Evolutionary conservation across 2,797 vertebrate species (phyloP), one percentile per base, ranked within the genome.

Genomic region (Mionectes olivaceus): DNA sequence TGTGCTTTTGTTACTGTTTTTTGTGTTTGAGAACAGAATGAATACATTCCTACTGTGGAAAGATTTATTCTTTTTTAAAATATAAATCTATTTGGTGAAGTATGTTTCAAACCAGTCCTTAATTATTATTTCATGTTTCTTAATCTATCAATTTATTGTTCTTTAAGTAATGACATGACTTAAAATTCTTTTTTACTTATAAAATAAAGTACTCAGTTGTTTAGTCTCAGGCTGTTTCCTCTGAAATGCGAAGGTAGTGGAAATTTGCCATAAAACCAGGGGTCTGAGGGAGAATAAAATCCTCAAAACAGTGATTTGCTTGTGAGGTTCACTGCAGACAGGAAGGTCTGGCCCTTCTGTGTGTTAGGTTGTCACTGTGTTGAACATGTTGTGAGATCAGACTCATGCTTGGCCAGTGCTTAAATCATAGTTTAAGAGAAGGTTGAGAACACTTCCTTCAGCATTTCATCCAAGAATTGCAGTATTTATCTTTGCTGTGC

Each of bases 121-220:
- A 57, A 76, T 97, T 60, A 22, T 89, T 94, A 83, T 89, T 97
- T 96, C 30, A 18, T 39, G 24, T 68, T 82, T 81, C 73, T 97
- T 97, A 94, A 96, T 97, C 83, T 96, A 96, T 96, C 94, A 95
- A 56, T 95, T 96, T 97, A 94, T 89, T 94, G 64, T 47, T 96
- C 70, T 81, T 96, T 97, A 96, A 94, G 91, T 53, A 59, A 96
- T 93, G 60, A 93, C 70, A 89, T 86, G 80, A 43, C 79, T 86
- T 92, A 67, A 89, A 94, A 90, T 71, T 52, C 57, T 95, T 94
- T 83, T 94, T 96, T 93, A 91, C 67, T 91, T 96, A 87, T 19
- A 85, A 97, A 97, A 94, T 95, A 73, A 94, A 96, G 79, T 61
- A 87, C 69, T 96, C 77, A 55, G 71, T 93, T 96, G 24, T 96